A percentile compares a stretch with the other conserved stretches of the same genome.
Conservation (phyloP, 2,113 vertebrate genomes). For the Xenopus laevis region DNA sequence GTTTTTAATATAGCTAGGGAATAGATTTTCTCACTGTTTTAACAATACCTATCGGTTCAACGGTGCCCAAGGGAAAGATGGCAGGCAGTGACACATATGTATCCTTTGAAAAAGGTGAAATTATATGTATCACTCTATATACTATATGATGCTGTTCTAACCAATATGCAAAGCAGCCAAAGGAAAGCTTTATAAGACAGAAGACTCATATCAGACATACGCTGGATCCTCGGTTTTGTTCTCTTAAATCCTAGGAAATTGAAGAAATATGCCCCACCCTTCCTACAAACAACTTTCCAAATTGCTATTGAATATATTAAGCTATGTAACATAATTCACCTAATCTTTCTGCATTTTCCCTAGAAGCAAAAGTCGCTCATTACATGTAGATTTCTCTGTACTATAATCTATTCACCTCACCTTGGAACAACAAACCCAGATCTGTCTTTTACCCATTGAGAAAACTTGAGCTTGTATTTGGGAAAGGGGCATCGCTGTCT, state of each 20-base stretch:
- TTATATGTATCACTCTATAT: neutral
- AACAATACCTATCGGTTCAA: constrained; percentile 6
- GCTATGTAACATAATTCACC: neutral
- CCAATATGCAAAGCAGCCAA: too few relatives aligned
- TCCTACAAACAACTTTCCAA: neutral
- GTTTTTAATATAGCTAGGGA: constrained; percentile 32
- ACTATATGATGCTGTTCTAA: too few relatives aligned
- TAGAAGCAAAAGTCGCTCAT: neutral
- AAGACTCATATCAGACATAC: neutral
- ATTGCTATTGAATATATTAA: neutral
- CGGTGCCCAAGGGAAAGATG: constrained; percentile 2
- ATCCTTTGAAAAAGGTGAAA: neutral
- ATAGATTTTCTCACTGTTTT: constrained; percentile 25
- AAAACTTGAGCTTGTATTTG: too few relatives aligned
- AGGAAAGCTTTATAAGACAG: too few relatives aligned
- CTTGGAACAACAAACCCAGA: neutral
- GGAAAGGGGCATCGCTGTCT: neutral
- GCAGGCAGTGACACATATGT: neutral
- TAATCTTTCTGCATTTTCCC: neutral
- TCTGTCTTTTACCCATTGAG: neutral
- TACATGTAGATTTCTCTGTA: neutral
- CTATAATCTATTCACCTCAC: neutral
- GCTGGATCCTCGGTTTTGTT: neutral
- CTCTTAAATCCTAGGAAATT: neutral
- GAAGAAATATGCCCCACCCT: neutral